phyloP scores from a whole-genome alignment of 2,113 vertebrate species.

The Megaceryle maxima region DNA sequence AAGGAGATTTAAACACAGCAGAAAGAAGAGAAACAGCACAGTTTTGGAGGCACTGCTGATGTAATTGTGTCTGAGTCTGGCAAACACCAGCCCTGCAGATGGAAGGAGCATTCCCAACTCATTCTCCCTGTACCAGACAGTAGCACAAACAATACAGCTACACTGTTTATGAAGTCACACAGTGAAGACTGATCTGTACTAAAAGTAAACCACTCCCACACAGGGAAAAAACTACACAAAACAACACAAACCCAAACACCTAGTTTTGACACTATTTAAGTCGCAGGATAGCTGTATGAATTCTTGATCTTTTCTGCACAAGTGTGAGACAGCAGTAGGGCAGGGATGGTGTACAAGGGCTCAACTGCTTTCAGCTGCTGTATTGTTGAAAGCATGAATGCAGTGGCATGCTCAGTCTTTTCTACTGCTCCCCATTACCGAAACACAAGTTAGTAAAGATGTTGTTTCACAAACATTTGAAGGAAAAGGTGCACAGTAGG shows the following conservation, averaged over 20 bases:
- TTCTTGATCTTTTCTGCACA: neutral
- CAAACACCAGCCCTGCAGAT: neutral
- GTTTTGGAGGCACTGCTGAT: neutral
- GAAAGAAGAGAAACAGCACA: neutral
- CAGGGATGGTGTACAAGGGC: neutral
- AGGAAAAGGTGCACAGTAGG: neutral
- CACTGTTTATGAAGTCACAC: neutral
- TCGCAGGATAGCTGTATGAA: neutral
- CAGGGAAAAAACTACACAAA: neutral
- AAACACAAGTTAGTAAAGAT: neutral
- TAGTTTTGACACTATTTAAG: neutral
- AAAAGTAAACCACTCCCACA: neutral
- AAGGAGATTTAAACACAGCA: neutral
- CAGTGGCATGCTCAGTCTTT: neutral
- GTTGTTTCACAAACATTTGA: neutral
- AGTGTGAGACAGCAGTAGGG: neutral
- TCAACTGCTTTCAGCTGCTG: neutral
- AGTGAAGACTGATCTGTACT: neutral
- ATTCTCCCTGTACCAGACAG: neutral
- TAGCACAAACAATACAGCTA: too few relatives aligned
- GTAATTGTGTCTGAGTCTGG: neutral
- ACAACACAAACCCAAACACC: neutral
- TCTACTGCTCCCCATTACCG: neutral
- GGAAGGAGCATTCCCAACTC: neutral
- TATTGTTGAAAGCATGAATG: fast-evolving